Conservation (phyloP, 1,140 invertebrate genomes). For the Trissolcus basalis region DNA sequence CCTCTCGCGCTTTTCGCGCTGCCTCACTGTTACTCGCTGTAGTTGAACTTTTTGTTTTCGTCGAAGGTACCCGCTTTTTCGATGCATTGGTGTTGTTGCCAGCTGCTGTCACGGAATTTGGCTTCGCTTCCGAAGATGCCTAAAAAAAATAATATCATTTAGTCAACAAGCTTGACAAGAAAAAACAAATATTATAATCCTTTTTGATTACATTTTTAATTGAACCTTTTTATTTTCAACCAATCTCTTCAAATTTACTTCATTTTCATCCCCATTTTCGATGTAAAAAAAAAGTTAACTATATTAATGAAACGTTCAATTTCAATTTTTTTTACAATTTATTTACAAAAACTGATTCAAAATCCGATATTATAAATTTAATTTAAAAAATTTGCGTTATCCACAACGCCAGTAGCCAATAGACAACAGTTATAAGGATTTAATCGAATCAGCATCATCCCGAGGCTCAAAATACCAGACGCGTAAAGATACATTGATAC, state of each 20-base stretch:
- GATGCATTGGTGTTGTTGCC: constrained; percentile 18
- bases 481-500: constrained; percentile 65
- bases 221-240: too few relatives aligned
- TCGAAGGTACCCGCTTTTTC: constrained; percentile 29
- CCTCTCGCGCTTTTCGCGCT: constrained; percentile 77
- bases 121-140: constrained; percentile 28
- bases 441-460: constrained; percentile 58
- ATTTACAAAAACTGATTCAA: too few relatives aligned
- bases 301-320: too few relatives aligned
- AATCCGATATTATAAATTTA: too few relatives aligned
- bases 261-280: too few relatives aligned
- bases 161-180: neutral
- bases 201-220: too few relatives aligned
- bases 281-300: too few relatives aligned
- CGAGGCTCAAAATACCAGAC: constrained; percentile 61
- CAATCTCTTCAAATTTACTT: too few relatives aligned
- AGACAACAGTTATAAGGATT: constrained; percentile 36
- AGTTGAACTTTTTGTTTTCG: constrained; percentile 71
- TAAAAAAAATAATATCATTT: constrained; percentile 17
- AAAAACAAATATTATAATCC: neutral
- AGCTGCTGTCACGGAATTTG: constrained; percentile 5
- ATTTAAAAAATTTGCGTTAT: too few relatives aligned
- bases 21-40: constrained; percentile 67
- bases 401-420: constrained; percentile 1
- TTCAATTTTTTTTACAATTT: neutral